Conservation (phyloP, 2,888 invertebrate species). For the Zaprionus bogoriensis region DNA sequence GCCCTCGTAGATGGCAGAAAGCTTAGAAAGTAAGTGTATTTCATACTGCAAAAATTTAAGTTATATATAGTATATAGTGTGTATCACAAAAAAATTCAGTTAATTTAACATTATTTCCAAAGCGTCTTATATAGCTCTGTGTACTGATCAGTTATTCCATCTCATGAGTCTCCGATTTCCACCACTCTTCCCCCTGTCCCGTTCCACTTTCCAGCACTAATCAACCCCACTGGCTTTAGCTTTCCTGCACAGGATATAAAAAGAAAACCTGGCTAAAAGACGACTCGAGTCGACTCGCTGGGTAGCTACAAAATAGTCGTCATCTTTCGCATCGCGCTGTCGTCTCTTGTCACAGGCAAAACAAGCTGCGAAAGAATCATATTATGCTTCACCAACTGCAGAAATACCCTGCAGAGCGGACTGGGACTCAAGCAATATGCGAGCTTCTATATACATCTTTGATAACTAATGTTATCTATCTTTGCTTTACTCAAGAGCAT, state of each 20-base stretch:
- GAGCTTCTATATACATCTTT: too few relatives aligned
- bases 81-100: too few relatives aligned
- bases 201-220: neutral
- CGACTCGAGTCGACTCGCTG: constrained; percentile 35
- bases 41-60: neutral
- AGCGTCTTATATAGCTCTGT: too few relatives aligned
- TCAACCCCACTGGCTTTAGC: neutral
- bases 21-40: neutral
- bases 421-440: neutral
- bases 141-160: too few relatives aligned
- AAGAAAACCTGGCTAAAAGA: constrained; percentile 24
- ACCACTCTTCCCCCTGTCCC: too few relatives aligned
- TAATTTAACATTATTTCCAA: too few relatives aligned
- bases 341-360: constrained; percentile 43
- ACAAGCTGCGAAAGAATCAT: constrained; percentile 20
- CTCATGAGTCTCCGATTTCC: too few relatives aligned
- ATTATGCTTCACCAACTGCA: too few relatives aligned
- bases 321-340: constrained; percentile 47
- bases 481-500: too few relatives aligned
- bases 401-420: constrained; percentile 20
- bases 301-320: constrained; percentile 53
- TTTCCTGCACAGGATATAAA: neutral
- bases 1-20: neutral
- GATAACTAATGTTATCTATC: too few relatives aligned
- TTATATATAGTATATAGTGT: neutral